Conservation (phyloP, 53 echinoderm and acorn worm species). For the Henricia sp. region DNA sequence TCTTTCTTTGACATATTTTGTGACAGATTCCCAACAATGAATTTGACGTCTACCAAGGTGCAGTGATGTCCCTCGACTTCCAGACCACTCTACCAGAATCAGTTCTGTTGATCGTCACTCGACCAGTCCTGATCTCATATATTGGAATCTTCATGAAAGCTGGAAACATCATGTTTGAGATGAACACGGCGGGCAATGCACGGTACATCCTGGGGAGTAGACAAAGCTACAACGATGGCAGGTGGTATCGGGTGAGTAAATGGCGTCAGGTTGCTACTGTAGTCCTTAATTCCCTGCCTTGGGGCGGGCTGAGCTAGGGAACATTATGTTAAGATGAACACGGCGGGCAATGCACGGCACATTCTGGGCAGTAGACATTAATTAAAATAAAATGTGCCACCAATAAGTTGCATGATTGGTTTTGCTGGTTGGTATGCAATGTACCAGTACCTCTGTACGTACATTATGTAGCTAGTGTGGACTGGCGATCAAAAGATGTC, state of each 20-base stretch:
- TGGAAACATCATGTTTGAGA: conserved; percentile 83
- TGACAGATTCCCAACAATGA: conserved; percentile 65
- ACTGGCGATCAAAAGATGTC: no score
- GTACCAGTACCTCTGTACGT: no score
- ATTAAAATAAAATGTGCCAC: no score
- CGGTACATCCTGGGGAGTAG: conserved; percentile 69
- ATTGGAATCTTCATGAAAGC: conserved; percentile 77
- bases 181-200: conserved; percentile 89
- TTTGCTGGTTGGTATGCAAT: no score
- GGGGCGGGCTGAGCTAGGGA: no score
- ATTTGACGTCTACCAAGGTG: conserved; percentile 69
- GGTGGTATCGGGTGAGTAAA: conserved; percentile 82
- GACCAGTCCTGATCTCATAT: conserved; percentile 88
- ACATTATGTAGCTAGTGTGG: no score
- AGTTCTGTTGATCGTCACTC: conserved; percentile 72
- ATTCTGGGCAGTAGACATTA: conserved; percentile 48
- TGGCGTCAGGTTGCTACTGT: neutral
- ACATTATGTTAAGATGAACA: conserved; percentile 89
- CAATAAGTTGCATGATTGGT: no score
- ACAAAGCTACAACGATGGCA: conserved; percentile 73
- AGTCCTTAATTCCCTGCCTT: no score
- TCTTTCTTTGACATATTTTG: no score
- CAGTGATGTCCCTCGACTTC: conserved; percentile 81
- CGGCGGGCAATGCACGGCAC: conserved; percentile 84
- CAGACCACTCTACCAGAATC: conserved; percentile 82